phyloP scores from a whole-genome alignment of 2,797 vertebrate genomes.

The Poeciliopsis turneri region DNA sequence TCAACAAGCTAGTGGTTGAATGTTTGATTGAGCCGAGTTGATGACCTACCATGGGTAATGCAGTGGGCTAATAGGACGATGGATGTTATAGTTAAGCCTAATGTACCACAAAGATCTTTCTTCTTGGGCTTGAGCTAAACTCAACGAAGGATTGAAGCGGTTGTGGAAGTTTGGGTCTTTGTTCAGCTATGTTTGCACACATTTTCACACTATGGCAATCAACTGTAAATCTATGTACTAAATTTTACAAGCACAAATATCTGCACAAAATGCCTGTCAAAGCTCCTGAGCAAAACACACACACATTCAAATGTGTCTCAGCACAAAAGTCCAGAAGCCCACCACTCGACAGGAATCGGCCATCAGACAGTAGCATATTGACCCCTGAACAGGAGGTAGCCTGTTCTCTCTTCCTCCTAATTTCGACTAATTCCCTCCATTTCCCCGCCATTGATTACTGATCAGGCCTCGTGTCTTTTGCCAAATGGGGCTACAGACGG shows the following conservation, averaged over 20 bases:
- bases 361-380: slow-evolving; percentile 69
- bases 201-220: slow-evolving; percentile 23
- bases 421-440: slow-evolving; percentile 83
- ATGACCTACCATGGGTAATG: slow-evolving; percentile 64
- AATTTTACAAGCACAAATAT: slow-evolving; percentile 43
- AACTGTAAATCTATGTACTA: slow-evolving; percentile 37
- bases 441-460: slow-evolving; percentile 83
- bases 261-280: slow-evolving; percentile 66
- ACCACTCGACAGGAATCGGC: slow-evolving; percentile 58
- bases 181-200: slow-evolving; percentile 59
- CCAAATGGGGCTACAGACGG: slow-evolving; percentile 68
- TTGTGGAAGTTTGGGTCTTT: slow-evolving; percentile 50
- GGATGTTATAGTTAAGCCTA: slow-evolving; percentile 47
- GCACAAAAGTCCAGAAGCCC: slow-evolving; percentile 15
- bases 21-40: slow-evolving; percentile 59
- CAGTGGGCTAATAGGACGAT: slow-evolving; percentile 47
- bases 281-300: slow-evolving; percentile 17
- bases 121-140: slow-evolving; percentile 62
- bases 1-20: slow-evolving; percentile 58
- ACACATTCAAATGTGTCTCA: neutral
- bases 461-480: slow-evolving; percentile 73
- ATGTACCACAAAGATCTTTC: slow-evolving; percentile 47
- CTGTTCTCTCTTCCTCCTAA: slow-evolving; percentile 78
- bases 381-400: slow-evolving; percentile 71
- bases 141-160: slow-evolving; percentile 38